A percentile compares a stretch with the other conserved stretches of the same genome.
phyloP scores from a whole-genome alignment of 2,113 vertebrate genomes.

The Pseudolaguvia tuberculata region DNA sequence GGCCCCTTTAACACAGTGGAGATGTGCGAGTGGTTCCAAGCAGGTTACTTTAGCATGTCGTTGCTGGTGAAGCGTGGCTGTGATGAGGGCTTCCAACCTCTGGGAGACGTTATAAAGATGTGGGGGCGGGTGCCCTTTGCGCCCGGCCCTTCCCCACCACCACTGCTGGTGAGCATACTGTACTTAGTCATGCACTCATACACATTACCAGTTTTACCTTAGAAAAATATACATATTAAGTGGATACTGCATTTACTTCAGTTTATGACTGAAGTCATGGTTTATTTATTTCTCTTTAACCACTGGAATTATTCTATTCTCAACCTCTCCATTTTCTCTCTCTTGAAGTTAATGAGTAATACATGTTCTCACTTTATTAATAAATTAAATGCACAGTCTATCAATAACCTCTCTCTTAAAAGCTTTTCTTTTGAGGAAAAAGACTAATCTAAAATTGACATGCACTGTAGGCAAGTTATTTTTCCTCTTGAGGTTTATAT shows the following conservation, averaged over 20 bases:
- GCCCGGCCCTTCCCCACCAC: conserved; percentile 84
- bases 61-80: conserved; percentile 88
- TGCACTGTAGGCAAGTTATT: not conserved
- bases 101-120: conserved; percentile 94
- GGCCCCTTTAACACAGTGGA: conserved; percentile 88
- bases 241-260: not conserved
- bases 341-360: not conserved
- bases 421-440: not conserved
- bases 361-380: not conserved
- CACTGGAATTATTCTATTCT: not conserved
- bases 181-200: conserved; percentile 58
- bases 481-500: no score
- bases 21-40: conserved; percentile 95
- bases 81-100: conserved; percentile 87
- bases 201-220: not conserved
- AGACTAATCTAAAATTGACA: not conserved
- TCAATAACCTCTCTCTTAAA: not conserved
- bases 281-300: not conserved
- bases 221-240: not conserved
- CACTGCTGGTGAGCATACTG: conserved; percentile 80
- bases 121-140: conserved; percentile 91
- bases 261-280: no score
- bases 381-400: not conserved
- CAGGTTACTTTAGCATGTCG: conserved; percentile 89
- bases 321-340: not conserved